Base-by-base conservation (phyloP, 2,797 vertebrate species). In the Alfaro cultratus region DNA sequence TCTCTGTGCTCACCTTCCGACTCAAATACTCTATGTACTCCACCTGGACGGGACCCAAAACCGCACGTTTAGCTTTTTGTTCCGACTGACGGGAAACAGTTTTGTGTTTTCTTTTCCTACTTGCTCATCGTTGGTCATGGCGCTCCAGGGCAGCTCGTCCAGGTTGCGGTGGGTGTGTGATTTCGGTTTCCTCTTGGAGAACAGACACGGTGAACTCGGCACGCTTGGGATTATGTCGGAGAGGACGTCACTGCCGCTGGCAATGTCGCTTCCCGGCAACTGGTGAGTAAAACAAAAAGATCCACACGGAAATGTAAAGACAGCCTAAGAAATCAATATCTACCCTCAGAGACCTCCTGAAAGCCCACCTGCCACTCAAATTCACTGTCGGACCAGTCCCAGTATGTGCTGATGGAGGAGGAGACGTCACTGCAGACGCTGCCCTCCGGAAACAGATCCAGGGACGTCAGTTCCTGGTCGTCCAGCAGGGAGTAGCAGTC, bases 341-440 rank as follows among this genome's bases (percentile, higher is more conserved):
- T 21, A 18, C 15, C 15, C 31, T 6, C 15, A 43, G 26, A 41
- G 7, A 23, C 41, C 9, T 26, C 29, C 21, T 29, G 46, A 77
- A 21, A 21, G 89, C 91, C 90, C 92, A 99, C 98, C 98, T 99
- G 99, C 98, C 99, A 99, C 88, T 99, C 99, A 95, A 99, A 99
- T 90, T 99, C 99, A 0, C 98, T 99, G 94, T 99, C 99, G 26
- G 99, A 99, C 99, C 99, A 99, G 92, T 99, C 99, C 98, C 98
- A 99, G 76, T 99, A 99, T 0, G 98, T 99, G 93, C 98, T 99
- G 92, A 99, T 99, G 55, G 98, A 99, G 18, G 99, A 99, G 1
- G 99, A 99, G 34, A 99, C 98, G 49, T 99, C 98, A 9, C 99
- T 99, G 95, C 98, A 99, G 64, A 99, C 99, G 0, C 98, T 99